These are phyloP conservation scores for Poeciliopsis turneri DNA, from an alignment of 2,797 vertebrate species.

Conservation along the genomic window DNA sequence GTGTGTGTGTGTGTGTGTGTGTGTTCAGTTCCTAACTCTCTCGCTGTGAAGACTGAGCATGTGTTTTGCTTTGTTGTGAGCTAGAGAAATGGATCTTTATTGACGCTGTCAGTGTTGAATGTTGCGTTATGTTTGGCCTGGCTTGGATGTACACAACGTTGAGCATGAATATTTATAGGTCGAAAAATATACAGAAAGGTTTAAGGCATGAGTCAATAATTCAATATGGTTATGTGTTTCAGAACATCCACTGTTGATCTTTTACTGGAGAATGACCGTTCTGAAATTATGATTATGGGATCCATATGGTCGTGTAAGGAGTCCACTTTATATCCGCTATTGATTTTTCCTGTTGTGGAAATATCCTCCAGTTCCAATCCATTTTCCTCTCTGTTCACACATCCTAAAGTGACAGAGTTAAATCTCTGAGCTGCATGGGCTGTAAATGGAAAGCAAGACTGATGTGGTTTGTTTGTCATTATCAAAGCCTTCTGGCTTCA, in stretches of 20 bases:
- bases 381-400: slow-evolving; percentile 49
- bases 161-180: neutral
- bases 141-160: neutral
- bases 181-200: neutral
- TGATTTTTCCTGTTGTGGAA: slow-evolving; percentile 44
- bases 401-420: slow-evolving; percentile 40
- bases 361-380: slow-evolving; percentile 42
- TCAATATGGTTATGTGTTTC: neutral
- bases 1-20: slow-evolving; percentile 21
- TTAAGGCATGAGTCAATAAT: slow-evolving; percentile 3
- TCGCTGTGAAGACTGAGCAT: slow-evolving; percentile 17
- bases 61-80: slow-evolving; percentile 19
- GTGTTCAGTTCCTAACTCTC: slow-evolving; percentile 28
- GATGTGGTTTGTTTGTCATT: slow-evolving; percentile 5
- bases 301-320: neutral
- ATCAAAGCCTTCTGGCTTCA: neutral
- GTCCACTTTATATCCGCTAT: slow-evolving; percentile 50
- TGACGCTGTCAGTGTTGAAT: slow-evolving; percentile 11
- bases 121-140: slow-evolving; percentile 26
- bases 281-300: slow-evolving; percentile 18
- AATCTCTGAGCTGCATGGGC: slow-evolving; percentile 25
- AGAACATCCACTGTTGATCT: slow-evolving; percentile 13
- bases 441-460: slow-evolving; percentile 32
- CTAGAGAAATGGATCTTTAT: slow-evolving; percentile 15
- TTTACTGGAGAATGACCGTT: neutral